phyloP scores from a whole-genome alignment of 2,797 vertebrate genomes.

The Onychomys torridus region DNA sequence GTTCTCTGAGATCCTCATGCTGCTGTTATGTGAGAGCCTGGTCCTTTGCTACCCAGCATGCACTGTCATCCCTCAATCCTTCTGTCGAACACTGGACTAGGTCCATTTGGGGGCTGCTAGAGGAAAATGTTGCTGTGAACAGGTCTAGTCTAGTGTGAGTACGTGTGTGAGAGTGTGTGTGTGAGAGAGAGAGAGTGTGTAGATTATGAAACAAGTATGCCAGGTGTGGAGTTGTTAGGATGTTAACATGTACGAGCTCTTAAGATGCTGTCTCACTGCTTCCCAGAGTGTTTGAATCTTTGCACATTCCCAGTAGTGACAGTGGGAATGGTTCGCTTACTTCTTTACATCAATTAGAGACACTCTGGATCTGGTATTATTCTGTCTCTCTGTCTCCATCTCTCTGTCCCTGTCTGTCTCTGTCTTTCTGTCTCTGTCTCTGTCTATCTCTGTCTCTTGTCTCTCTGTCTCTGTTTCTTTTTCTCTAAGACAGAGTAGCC shows the following conservation, averaged over 20 bases:
- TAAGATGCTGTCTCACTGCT: not conserved
- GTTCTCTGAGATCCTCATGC: not conserved
- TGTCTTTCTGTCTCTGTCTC: too few species aligned
- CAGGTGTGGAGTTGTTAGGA: not conserved
- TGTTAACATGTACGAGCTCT: not conserved
- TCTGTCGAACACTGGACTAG: not conserved
- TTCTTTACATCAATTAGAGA: not conserved
- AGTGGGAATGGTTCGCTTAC: not conserved
- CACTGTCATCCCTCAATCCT: not conserved
- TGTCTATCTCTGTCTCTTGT: too few species aligned
- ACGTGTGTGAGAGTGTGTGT: not conserved
- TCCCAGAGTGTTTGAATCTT: not conserved
- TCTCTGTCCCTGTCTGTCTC: too few species aligned
- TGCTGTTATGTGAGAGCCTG: not conserved
- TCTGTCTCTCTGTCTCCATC: not conserved
- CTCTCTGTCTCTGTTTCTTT: too few species aligned
- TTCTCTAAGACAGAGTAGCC: not conserved
- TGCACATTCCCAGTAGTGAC: not conserved
- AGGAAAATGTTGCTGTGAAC: not conserved
- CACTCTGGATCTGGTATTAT: not conserved
- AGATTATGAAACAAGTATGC: not conserved
- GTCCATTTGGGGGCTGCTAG: not conserved
- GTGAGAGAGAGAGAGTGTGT: not conserved
- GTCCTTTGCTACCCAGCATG: not conserved
- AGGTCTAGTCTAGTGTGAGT: not conserved